A percentile compares a stretch with the other conserved stretches of the same genome.
Conservation (phyloP, 2,888 invertebrate genomes). For the Torymus aiolomorphi region DNA sequence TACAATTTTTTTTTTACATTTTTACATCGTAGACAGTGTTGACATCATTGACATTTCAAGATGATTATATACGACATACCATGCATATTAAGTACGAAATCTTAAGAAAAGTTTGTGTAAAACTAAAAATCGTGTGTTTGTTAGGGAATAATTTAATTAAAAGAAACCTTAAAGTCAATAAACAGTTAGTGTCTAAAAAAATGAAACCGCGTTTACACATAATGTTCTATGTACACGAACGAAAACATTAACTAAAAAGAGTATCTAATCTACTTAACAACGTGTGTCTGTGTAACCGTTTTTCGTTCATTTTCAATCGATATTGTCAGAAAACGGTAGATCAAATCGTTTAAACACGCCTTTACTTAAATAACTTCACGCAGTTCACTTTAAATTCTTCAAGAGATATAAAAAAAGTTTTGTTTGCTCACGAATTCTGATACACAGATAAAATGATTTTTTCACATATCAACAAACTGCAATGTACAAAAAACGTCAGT, state of each 20-base stretch:
- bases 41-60: not conserved
- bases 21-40: slow-evolving; percentile 35
- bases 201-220: not conserved
- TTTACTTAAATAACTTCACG: not conserved
- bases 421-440: no score
- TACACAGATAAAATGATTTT: no score
- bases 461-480: no score
- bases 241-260: slow-evolving; percentile 11
- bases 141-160: not conserved
- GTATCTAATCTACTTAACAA: slow-evolving; percentile 16
- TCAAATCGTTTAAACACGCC: not conserved
- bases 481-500: no score
- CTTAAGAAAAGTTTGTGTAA: slow-evolving; percentile 13
- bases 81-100: slow-evolving; percentile 29
- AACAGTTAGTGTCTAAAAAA: slow-evolving; percentile 12
- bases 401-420: slow-evolving; percentile 2
- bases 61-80: slow-evolving; percentile 2
- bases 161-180: not conserved
- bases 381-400: not conserved
- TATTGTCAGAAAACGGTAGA: not conserved
- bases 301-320: not conserved
- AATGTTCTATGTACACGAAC: slow-evolving; percentile 29
- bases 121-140: no score
- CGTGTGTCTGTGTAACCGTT: not conserved
- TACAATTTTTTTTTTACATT: slow-evolving; percentile 39